These are phyloP conservation scores for Melanogrammus aeglefinus DNA, from an alignment of 2,797 vertebrate genomes.

Conservation along the genomic window DNA sequence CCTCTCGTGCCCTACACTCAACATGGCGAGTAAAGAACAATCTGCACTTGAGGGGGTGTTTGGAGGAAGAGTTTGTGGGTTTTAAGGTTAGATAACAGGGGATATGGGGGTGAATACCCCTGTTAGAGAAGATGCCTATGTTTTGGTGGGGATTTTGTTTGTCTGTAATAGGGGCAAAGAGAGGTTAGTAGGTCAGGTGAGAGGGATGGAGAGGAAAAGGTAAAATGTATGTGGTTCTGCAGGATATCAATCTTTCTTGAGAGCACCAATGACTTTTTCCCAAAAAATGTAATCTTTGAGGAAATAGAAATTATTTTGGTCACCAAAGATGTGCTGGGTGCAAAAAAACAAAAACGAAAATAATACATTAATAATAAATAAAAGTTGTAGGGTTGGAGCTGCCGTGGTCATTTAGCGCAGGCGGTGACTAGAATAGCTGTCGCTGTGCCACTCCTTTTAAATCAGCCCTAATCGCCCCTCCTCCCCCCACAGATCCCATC, in stretches of 20 bases:
- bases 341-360: background rate
- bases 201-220: background rate
- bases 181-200: background rate
- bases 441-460: background rate
- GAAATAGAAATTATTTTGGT: background rate
- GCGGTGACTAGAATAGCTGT: background rate
- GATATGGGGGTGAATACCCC: background rate
- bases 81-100: background rate
- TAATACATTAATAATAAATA: background rate
- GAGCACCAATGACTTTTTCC: background rate
- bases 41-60: background rate
- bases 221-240: background rate
- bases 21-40: too few species aligned
- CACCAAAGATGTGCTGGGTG: background rate
- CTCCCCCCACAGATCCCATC: constrained; percentile 4
- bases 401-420: background rate
- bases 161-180: background rate
- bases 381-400: background rate
- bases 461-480: background rate
- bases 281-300: background rate
- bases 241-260: background rate
- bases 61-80: background rate
- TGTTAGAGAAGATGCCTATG: background rate
- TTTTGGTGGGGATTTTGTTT: background rate
- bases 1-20: too few species aligned